Conservation (phyloP, 2,888 invertebrate species). For the Orthonevra nobilis region DNA sequence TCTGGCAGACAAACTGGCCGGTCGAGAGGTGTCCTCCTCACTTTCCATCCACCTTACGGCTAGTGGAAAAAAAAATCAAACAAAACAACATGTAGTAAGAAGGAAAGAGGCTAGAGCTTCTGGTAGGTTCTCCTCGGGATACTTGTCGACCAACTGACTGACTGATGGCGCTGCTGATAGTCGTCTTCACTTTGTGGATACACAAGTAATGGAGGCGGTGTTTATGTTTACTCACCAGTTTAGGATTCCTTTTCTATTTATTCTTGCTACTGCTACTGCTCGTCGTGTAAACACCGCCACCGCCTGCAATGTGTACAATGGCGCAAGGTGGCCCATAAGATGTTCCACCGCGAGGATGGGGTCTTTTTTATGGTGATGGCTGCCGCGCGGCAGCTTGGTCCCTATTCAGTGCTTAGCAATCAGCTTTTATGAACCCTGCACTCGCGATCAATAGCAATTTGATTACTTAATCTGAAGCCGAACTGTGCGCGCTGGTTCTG, state of each 20-base stretch:
- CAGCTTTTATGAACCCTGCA: slow-evolving; percentile 51
- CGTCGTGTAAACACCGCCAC: slow-evolving; percentile 53
- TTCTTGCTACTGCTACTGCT: slow-evolving; percentile 51
- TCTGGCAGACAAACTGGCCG: slow-evolving; percentile 40
- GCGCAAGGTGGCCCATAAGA: slow-evolving; percentile 59
- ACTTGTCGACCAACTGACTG: slow-evolving; percentile 53
- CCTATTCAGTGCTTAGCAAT: slow-evolving; percentile 50
- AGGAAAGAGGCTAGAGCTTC: slow-evolving; percentile 13
- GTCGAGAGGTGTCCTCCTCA: slow-evolving; percentile 46
- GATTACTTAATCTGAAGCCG: slow-evolving; percentile 48
- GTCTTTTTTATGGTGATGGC: slow-evolving; percentile 43
- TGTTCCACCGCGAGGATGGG: slow-evolving; percentile 33
- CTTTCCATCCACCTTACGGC: slow-evolving; percentile 48
- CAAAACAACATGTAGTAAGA: slow-evolving; percentile 7
- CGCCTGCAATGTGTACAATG: slow-evolving; percentile 45
- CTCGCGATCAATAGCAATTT: slow-evolving; percentile 45
- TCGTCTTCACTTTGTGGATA: slow-evolving; percentile 47
- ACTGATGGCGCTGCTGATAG: slow-evolving; percentile 56
- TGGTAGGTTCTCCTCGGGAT: slow-evolving; percentile 31
- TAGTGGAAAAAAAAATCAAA: slow-evolving; percentile 12
- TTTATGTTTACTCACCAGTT: slow-evolving; percentile 61
- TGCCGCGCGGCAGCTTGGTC: slow-evolving; percentile 21
- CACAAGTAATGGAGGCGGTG: slow-evolving; percentile 57
- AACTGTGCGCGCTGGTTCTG: no score
- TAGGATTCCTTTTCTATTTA: slow-evolving; percentile 62